Base-by-base conservation (phyloP, 2,888 invertebrate species). In the Drosophila pegasa region DNA sequence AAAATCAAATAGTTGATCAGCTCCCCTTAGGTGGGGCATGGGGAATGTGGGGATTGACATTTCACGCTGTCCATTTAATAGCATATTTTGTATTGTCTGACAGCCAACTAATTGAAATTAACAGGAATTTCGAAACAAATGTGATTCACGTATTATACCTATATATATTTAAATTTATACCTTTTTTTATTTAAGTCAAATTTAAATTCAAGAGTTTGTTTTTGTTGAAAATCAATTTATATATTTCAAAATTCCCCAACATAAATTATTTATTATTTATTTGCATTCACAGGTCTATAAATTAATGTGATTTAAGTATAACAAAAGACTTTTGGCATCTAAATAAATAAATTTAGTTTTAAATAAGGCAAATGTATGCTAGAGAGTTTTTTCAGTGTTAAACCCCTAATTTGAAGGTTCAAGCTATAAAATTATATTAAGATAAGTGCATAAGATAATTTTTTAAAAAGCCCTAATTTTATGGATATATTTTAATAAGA, bases 1-100 rank as follows among this genome's bases (percentile, higher is more conserved):
- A 38, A 65, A 60, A 60, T 55, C 20, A 41, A 56, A 55, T 38
- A 56, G 43, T 38, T 60, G 25, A 33, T 10, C n/a, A 40, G 12
- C 16, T 12, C n/a, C 14, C 5, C 6, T n/a, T 8, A 37, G 7
- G n/a, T 5, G 27, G 12, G 14, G 3, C 8, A 3, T 1, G 22
- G n/a, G 10, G n/a, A 6, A 16, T 27, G 20, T 2, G 14, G n/a
- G n/a, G 18, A 7, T 33, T 27, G 27, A 25, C 38, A 29, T 20
- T 29, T 52, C 27, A 29, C 9, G 2, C 29, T 16, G 20, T 27
- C 2, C 10, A 40, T 8, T 59, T 25, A n/a, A 31, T 22, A 45
- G 16, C 20, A 25, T 60, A 12, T 29, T 14, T 29, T 14, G 16
- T 35, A 12, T 1, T 25, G 4, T 6, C 3, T 14, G 22, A 38